Conservation (phyloP, 2,888 invertebrate species). For the Drosophila borborema region DNA sequence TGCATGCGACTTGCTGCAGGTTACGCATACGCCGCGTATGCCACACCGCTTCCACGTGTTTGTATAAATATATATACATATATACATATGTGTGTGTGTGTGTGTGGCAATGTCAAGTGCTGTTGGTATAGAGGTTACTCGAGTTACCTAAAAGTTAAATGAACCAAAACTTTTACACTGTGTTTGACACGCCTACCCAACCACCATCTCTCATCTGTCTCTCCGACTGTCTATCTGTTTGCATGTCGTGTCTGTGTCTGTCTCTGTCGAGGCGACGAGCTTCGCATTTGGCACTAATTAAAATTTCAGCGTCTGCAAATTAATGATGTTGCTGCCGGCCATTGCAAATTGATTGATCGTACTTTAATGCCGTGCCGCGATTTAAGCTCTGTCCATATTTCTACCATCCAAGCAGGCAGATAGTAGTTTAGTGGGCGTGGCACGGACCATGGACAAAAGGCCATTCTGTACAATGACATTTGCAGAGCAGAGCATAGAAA, state of each 20-base stretch:
- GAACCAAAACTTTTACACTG: conserved; percentile 65
- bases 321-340: conserved; percentile 57
- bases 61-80: too few relatives aligned
- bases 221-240: conserved; percentile 4
- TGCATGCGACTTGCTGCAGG: conserved; percentile 49
- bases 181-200: conserved; percentile 50
- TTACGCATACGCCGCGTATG: conserved; percentile 53
- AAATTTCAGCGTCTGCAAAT: conserved; percentile 61
- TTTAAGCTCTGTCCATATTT: conserved; percentile 50
- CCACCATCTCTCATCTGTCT: not conserved
- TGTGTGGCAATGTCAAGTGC: conserved; percentile 50
- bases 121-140: conserved; percentile 39
- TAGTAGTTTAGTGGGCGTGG: not conserved
- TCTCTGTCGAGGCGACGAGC: conserved; percentile 7
- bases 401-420: conserved; percentile 1
- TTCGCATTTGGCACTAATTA: conserved; percentile 57
- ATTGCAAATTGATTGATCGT: conserved; percentile 50
- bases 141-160: conserved; percentile 62
- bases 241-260: not conserved
- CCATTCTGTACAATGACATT: conserved; percentile 16
- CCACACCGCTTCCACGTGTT: not conserved
- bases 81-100: not conserved
- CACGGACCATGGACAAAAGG: not conserved
- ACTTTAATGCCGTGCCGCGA: conserved; percentile 44
- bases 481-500: conserved; percentile 17